A percentile compares a stretch with the other conserved stretches of the same genome.
Evolutionary conservation across 2,888 invertebrate species (phyloP).

Genomic region (Gymnocheta viridis): DNA sequence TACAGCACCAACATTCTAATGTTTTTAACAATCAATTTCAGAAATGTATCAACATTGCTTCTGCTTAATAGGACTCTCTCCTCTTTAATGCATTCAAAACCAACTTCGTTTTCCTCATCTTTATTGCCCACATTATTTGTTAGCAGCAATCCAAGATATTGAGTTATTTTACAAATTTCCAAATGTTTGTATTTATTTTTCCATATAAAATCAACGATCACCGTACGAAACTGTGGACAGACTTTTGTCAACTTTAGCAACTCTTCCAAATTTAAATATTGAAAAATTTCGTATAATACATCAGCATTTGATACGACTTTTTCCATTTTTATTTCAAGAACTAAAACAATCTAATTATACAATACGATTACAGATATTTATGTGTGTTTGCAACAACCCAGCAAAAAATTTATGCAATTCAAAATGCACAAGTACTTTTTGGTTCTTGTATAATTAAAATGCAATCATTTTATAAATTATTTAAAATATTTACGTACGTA

Average conservation of each 20-base stretch:
- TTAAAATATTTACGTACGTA: too few relatives aligned
- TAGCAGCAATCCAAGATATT: slow-evolving; percentile 41
- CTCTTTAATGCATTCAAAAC: slow-evolving; percentile 32
- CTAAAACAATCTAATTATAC: slow-evolving; percentile 30
- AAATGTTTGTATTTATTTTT: slow-evolving; percentile 54
- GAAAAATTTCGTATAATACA: slow-evolving; percentile 51
- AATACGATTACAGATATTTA: slow-evolving; percentile 41
- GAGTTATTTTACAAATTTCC: slow-evolving; percentile 46
- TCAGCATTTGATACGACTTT: slow-evolving; percentile 51
- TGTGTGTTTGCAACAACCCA: slow-evolving; percentile 2
- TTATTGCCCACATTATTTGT: slow-evolving; percentile 19
- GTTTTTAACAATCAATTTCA: slow-evolving; percentile 48
- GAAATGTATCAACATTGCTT: slow-evolving; percentile 32
- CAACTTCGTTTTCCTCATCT: slow-evolving; percentile 18
- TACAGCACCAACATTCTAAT: slow-evolving; percentile 29
- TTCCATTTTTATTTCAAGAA: slow-evolving; percentile 41
- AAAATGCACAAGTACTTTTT: too few relatives aligned
- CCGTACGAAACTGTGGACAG: slow-evolving; percentile 42
- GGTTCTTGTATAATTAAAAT: neutral
- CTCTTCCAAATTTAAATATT: slow-evolving; percentile 52
- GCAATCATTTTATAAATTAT: too few relatives aligned
- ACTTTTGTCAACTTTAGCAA: slow-evolving; percentile 50
- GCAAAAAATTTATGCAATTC: neutral
- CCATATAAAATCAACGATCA: slow-evolving; percentile 58
- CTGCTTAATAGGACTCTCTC: slow-evolving; percentile 37